Percentiles rank a stretch among this genome's conserved stretches.
These are phyloP conservation scores for Cheirogaleus medius DNA, from an alignment of 2,113 vertebrate genomes.

Conservation along the genomic window DNA sequence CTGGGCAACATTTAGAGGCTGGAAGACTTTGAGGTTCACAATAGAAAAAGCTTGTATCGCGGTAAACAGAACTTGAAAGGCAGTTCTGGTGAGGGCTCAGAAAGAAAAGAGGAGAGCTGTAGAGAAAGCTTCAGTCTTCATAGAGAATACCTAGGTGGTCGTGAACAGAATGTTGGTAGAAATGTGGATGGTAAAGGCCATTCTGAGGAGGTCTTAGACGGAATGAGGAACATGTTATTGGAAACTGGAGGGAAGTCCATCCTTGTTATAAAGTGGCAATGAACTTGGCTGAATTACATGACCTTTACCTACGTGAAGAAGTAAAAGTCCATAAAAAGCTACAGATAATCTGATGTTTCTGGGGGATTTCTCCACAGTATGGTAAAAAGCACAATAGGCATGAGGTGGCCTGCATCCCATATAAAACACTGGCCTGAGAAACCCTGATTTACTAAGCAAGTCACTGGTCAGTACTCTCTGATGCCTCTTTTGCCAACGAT, in stretches of 20 bases:
- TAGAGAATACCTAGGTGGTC: not conserved
- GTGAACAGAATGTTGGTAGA: not conserved
- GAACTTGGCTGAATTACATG: not conserved
- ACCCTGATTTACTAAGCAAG: not conserved
- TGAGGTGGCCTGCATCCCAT: not conserved
- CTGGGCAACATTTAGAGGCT: not conserved
- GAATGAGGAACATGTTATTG: not conserved
- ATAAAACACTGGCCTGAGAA: not conserved
- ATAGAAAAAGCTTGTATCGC: not conserved
- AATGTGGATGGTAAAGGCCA: not conserved
- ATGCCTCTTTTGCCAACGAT: not conserved
- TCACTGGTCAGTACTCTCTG: not conserved
- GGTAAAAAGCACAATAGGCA: not conserved
- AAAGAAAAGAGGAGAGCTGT: not conserved
- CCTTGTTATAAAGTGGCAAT: not conserved
- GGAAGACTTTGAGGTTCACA: not conserved
- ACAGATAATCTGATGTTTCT: not conserved
- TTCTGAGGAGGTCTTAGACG: not conserved
- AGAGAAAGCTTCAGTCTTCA: not conserved
- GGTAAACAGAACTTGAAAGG: not conserved
- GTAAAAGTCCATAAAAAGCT: not conserved
- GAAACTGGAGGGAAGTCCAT: not conserved
- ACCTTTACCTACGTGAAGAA: not conserved
- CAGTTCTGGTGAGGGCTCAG: not conserved
- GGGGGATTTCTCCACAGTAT: not conserved